Base-by-base conservation (phyloP, 1,140 invertebrate species). In the Vollenhovia emeryi region DNA sequence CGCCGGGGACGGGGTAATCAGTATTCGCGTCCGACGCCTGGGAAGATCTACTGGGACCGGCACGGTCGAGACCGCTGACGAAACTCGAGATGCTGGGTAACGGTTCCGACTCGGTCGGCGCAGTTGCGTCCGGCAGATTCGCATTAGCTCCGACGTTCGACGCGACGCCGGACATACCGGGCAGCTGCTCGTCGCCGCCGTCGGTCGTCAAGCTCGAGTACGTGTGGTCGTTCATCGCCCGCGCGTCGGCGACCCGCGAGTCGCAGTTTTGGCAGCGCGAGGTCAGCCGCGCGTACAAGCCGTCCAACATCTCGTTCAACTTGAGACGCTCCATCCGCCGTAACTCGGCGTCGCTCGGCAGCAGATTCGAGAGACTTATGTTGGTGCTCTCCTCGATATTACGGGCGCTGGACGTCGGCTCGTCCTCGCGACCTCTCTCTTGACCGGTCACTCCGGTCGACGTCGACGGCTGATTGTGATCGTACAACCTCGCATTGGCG, bases 201-300 rank as follows among this genome's bases (percentile, higher is more conserved):
- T 60, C 74, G 5, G 60, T 80, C 2, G 88, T 88, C 45, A 89
- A 18, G 82, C 90, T 93, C 3, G 92, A 92, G 71, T 93, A 92
- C 6, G 92, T 93, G 43, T 92, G 92, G 89, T 93, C 92, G 3
- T 62, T 90, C 79, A 48, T 68, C 4, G 59, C 33, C 18, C 24
- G 74, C 36, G 55, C 13, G 0, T 79, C 60, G n/a, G 43, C 3
- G 66, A 57, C 50, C n/a, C 33, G 69, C 24, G 73, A 59, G 76
- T 36, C 43, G n/a, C 55, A 87, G 62, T 48, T 83, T 9, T 78
- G 83, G 21, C 60, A 82, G 45, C 69, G 76, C 30, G 59, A 78
- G 11, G 64, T 57, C 24, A 69, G 62, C 11, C 48, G 59, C 9
- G 75, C 66, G 59, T 86, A 87, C 27, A 86, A 83, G 48, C 78